These are phyloP conservation scores for Listronotus oregonensis DNA, from an alignment of 1,140 invertebrate species.

Conservation along the genomic window DNA sequence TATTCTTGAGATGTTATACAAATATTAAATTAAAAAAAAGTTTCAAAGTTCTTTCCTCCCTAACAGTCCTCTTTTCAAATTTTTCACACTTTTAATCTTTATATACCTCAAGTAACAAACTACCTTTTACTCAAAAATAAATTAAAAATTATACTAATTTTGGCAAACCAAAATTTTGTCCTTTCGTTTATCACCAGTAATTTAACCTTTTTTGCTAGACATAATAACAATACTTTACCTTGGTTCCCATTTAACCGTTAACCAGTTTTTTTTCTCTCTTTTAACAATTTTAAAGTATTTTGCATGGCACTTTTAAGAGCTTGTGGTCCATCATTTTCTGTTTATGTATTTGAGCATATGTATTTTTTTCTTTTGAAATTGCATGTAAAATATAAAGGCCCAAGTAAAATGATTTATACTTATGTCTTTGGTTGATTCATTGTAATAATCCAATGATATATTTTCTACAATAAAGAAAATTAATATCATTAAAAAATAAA, in stretches of 20 bases:
- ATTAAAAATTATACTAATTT: no score
- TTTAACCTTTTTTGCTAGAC: no score
- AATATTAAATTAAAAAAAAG: no score
- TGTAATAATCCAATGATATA: not conserved
- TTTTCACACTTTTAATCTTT: no score
- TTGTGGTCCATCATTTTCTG: conserved; percentile 50
- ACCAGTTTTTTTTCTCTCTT: conserved; percentile 45
- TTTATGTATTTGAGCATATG: conserved; percentile 53
- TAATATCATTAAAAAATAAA: not conserved
- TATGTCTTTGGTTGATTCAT: conserved; percentile 20
- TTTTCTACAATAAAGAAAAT: not conserved
- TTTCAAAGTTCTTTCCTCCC: no score
- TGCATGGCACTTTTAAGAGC: conserved; percentile 32
- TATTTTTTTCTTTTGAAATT: conserved; percentile 43
- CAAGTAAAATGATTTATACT: conserved; percentile 22
- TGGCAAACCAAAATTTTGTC: no score
- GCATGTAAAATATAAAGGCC: conserved; percentile 47
- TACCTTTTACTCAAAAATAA: no score
- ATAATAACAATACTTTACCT: conserved; percentile 48
- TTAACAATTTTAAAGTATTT: conserved; percentile 43
- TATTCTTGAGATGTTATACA: no score
- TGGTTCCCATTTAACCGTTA: conserved; percentile 55
- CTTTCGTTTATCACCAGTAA: no score
- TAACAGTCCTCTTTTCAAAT: no score
- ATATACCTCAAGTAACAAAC: no score